Conservation (phyloP, 2,113 vertebrate species). For the Pollimyrus isidori region DNA sequence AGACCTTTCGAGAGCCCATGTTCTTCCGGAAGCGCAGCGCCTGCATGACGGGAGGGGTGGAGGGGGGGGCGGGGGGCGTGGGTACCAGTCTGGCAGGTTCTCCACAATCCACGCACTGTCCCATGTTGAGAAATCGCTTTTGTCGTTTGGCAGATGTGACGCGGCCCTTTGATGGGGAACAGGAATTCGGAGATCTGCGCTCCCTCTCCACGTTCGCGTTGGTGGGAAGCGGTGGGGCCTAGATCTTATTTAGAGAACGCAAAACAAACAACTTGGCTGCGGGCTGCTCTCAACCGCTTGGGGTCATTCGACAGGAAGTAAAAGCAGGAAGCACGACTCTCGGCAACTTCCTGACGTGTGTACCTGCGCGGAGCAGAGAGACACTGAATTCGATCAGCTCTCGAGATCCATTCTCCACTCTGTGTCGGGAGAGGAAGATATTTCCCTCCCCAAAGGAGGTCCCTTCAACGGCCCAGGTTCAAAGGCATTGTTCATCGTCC, state of each 20-base stretch:
- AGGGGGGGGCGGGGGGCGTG: too few species aligned
- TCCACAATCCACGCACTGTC: conserved; percentile 10
- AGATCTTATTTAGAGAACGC: conserved; percentile 19
- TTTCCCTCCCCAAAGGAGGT: background rate
- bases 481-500: background rate
- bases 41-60: background rate
- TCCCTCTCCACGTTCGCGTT: background rate
- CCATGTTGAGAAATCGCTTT: background rate
- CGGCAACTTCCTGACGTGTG: background rate
- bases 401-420: background rate
- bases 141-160: conserved; percentile 1
- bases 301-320: background rate
- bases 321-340: background rate
- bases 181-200: conserved; percentile 8
- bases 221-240: conserved; percentile 9
- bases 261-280: conserved; percentile 19
- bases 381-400: background rate
- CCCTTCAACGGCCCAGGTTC: conserved; percentile 4
- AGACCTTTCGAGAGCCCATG: background rate
- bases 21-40: background rate
- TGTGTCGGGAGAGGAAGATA: background rate
- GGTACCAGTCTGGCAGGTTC: background rate
- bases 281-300: background rate
- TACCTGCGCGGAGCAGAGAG: background rate
- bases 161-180: conserved; percentile 13